A percentile compares a stretch with the other conserved stretches of the same genome.
phyloP scores from a whole-genome alignment of 2,888 invertebrate genomes.

The Caprella mutica region DNA sequence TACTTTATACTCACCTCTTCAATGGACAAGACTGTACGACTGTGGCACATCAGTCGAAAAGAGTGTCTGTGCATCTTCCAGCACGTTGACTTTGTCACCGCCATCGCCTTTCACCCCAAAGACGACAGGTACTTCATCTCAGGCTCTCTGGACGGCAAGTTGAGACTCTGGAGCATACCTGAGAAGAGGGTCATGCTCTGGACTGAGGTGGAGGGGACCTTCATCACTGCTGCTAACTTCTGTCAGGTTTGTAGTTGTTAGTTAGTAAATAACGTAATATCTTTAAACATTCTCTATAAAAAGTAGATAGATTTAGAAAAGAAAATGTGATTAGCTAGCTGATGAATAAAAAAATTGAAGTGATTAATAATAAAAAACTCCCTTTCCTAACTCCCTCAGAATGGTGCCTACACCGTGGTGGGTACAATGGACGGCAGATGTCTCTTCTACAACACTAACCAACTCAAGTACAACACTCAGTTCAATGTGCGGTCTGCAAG shows the following conservation, averaged over 20 bases:
- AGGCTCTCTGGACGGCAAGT: constrained; percentile 92
- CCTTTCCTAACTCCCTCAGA: no score
- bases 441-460: constrained; percentile 96
- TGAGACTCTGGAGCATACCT: constrained; percentile 98
- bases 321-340: no score
- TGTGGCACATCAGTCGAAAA: constrained; percentile 95
- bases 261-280: background rate
- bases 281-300: no score
- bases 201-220: constrained; percentile 93
- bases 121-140: constrained; percentile 77
- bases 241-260: constrained; percentile 45
- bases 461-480: constrained; percentile 94
- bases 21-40: constrained; percentile 93
- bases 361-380: no score
- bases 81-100: constrained; percentile 97
- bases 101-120: constrained; percentile 93
- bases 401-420: constrained; percentile 95
- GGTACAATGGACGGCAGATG: constrained; percentile 97
- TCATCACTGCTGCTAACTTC: constrained; percentile 94
- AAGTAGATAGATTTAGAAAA: no score
- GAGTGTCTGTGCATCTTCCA: constrained; percentile 98
- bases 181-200: constrained; percentile 97
- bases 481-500: constrained; percentile 90
- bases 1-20: constrained; percentile 95
- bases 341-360: no score